Evolutionary conservation across 2,888 invertebrate genomes (phyloP), one percentile per base, ranked within the genome.

Genomic region (Phengaris arion): DNA sequence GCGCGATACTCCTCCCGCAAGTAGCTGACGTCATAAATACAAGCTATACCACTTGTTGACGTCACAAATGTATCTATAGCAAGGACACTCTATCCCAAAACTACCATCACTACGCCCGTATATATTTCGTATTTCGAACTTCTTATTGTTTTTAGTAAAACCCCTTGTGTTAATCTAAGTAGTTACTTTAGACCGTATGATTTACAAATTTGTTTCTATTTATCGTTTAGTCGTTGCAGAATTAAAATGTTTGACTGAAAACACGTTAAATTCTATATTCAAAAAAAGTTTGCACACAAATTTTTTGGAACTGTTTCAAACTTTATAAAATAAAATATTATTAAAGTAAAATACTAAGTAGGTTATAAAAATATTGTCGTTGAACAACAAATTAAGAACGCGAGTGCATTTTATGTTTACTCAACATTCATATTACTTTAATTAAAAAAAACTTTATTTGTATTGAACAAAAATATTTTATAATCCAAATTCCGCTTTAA

Each of bases 1-100:
- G 95, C 91, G 84, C 87, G 87, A 89, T 86, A 87, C 81, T 91
- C 90, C 81, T 92, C 91, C 79, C 88, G 89, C 78, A 86, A 86
- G 82, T 85, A 89, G 87, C 90, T 92, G 90, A 81, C 84, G 82
- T 84, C 82, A 87, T 12, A 45, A 64, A 64, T 2, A 4, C 9
- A 9, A 54, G 12, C 59, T 22, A 8, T 9, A 59, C 15, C 54
- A 54, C 13, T 54, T 54, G 10, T 4, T 54, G 10, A 10, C 54
- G 54, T 10, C 35, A 35, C 35, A 35, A 35, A 35, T 35, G 35
- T 35, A 35, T 35, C 35, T 22, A 35, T 35, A 2, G 35, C 35
- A 35, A 35, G 4, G 2, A 2, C 35, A 35, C 35, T 35, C 35
- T 35, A 2, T 35, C 35, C 35, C 4, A 35, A 35, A 35, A 35